Conservation (phyloP, 2,888 invertebrate genomes). For the Nesidiocoris tenuis region DNA sequence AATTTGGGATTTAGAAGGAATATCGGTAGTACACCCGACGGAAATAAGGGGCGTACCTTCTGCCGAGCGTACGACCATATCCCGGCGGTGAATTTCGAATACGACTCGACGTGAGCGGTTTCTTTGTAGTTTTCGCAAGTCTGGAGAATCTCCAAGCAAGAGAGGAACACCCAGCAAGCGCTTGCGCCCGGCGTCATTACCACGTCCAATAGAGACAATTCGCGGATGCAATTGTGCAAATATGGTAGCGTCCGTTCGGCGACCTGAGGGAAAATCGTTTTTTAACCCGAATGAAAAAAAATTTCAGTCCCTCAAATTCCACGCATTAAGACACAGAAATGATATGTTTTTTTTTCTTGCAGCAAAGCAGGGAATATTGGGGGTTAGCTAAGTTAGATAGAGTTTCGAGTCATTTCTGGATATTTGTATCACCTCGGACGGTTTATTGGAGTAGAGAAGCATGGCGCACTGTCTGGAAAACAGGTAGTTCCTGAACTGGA, state of each 20-base stretch:
- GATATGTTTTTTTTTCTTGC: too few relatives aligned
- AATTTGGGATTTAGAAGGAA: too few relatives aligned
- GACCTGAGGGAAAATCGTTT: constrained; percentile 60
- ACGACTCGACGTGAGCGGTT: constrained; percentile 63
- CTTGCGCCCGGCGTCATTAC: constrained; percentile 77
- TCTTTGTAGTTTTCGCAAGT: constrained; percentile 71
- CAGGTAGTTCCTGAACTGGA: constrained; percentile 90
- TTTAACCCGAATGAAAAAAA: background rate
- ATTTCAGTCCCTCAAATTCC: too few relatives aligned
- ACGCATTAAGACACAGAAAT: too few relatives aligned
- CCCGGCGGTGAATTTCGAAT: constrained; percentile 81
- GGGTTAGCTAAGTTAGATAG: too few relatives aligned
- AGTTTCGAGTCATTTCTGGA: too few relatives aligned
- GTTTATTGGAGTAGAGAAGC: constrained; percentile 69
- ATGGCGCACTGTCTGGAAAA: constrained; percentile 90
- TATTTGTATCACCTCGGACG: constrained; percentile 80
- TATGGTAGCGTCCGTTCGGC: constrained; percentile 86
- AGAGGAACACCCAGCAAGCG: constrained; percentile 68
- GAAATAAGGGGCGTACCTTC: constrained; percentile 71
- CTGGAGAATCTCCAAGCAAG: constrained; percentile 82
- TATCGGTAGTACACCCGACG: too few relatives aligned
- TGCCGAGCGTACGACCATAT: constrained; percentile 85
- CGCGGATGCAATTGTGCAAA: constrained; percentile 84
- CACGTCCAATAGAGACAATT: constrained; percentile 78
- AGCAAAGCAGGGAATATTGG: too few relatives aligned